Evolutionary conservation across 2,888 invertebrate species (phyloP), one percentile per base, ranked within the genome.

Genomic region (Allygus modestus): DNA sequence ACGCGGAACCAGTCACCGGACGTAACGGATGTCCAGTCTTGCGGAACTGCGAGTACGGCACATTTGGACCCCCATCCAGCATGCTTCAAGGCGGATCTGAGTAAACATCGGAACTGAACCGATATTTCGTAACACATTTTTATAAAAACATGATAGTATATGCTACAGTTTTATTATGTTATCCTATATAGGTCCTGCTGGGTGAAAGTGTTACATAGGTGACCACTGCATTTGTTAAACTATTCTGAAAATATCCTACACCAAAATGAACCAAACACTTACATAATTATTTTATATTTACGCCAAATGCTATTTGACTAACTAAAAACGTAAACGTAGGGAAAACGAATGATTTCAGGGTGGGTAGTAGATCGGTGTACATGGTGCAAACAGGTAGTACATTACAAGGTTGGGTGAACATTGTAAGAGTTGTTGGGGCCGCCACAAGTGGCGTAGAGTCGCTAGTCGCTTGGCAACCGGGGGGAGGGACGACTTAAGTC

Each of bases 401-500:
- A 79, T 79, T 79, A 58, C 79, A 79, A 58, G 79, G 33, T 79
- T 79, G 79, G 58, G 20, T 79, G 79, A 79, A 37, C 79, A 79
- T 58, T 79, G 79, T 58, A 79, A 58, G 79, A 58, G 79, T 58
- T 54, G 58, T 54, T n/a, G 79, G 79, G 28, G 23, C 58, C 51
- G 79, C 79, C 79, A 31, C 79, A 79, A 79, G 79, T 46, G 41
- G 75, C 28, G 75, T 28, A 77, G 23, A 28, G 79, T 54, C 79
- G 79, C 79, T 58, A 79, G 79, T 79, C 79, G 79, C 79, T 69
- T 84, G 54, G 84, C 84, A 84, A 84, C 79, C 61, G 28, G 69
- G 65, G 75, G 77, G 83, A 46, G 83, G 71, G 77, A 73, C 81
- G 81, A 84, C 83, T 81, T 81, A 84, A 84, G 85, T 85, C 83